Percentiles rank a stretch among this genome's conserved stretches.
phyloP scores from a whole-genome alignment of 1,140 invertebrate genomes.

The Parapsyche elsis region DNA sequence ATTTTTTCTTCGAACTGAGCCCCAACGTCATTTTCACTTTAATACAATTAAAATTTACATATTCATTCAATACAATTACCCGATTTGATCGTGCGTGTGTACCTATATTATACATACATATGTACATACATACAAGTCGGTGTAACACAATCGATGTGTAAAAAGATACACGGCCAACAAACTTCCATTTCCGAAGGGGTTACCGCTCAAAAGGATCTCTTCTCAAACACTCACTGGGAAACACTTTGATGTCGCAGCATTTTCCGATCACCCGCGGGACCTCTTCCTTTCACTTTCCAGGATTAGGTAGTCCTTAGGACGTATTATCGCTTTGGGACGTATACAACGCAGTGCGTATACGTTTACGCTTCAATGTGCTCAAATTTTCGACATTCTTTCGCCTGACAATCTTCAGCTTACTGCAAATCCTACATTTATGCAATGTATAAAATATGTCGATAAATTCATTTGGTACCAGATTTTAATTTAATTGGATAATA shows the following conservation, averaged over 20 bases:
- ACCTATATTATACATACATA: background rate
- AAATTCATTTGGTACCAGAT: background rate
- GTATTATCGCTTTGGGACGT: conserved; percentile 34
- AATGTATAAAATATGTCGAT: background rate
- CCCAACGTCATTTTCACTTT: no score
- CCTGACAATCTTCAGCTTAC: background rate
- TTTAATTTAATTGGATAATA: no score
- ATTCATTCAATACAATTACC: no score
- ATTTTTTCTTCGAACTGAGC: no score
- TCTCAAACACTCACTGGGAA: conserved; percentile 1
- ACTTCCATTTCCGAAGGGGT: conserved; percentile 29
- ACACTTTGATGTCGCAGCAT: conserved; percentile 23
- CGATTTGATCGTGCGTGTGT: background rate
- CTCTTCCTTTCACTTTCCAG: conserved; percentile 22
- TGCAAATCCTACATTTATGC: background rate
- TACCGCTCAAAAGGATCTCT: conserved; percentile 16
- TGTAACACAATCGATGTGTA: conserved; percentile 9
- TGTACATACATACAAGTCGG: background rate
- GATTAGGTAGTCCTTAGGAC: conserved; percentile 34
- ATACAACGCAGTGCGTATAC: background rate
- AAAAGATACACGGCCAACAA: conserved; percentile 3
- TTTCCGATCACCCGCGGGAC: conserved; percentile 27
- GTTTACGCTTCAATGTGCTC: no score
- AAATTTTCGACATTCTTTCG: background rate
- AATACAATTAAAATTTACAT: no score